Conservation (phyloP, 2,113 vertebrate genomes). For the Stigmatopora nigra region DNA sequence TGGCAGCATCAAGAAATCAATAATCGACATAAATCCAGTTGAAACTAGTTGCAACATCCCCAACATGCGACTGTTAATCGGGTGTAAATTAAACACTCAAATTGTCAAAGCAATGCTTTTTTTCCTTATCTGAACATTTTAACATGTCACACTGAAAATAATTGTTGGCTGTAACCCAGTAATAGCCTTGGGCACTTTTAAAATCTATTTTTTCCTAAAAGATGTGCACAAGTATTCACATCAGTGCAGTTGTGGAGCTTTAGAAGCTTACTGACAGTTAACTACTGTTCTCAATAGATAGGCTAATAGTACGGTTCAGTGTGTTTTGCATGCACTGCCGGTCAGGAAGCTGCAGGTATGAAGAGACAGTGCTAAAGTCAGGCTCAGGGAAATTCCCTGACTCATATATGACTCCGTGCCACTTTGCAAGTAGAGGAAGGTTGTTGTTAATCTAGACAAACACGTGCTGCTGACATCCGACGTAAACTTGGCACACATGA, state of each 20-base stretch:
- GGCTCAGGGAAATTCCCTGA: neutral
- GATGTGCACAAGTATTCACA: neutral
- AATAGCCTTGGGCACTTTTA: too few relatives aligned
- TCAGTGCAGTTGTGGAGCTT: neutral
- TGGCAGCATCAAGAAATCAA: too few relatives aligned
- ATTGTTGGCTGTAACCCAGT: slow-evolving; percentile 2
- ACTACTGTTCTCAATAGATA: neutral
- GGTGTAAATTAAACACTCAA: too few relatives aligned
- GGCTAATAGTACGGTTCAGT: neutral
- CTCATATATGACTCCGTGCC: neutral
- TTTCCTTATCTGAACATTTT: too few relatives aligned
- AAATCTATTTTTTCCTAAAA: too few relatives aligned
- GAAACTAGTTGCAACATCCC: too few relatives aligned
- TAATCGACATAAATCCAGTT: too few relatives aligned
- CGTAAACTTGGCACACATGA: neutral
- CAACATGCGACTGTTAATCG: too few relatives aligned
- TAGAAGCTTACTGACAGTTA: too few relatives aligned
- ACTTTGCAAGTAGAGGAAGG: neutral
- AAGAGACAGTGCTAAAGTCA: slow-evolving; percentile 8
- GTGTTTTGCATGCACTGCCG: neutral
- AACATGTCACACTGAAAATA: neutral
- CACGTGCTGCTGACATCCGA: neutral
- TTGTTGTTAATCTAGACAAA: neutral
- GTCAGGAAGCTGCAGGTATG: slow-evolving; percentile 1
- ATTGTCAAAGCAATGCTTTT: too few relatives aligned